These are phyloP conservation scores for Aplysia californica DNA, from an alignment of 1,140 invertebrate genomes.

Conservation along the genomic window DNA sequence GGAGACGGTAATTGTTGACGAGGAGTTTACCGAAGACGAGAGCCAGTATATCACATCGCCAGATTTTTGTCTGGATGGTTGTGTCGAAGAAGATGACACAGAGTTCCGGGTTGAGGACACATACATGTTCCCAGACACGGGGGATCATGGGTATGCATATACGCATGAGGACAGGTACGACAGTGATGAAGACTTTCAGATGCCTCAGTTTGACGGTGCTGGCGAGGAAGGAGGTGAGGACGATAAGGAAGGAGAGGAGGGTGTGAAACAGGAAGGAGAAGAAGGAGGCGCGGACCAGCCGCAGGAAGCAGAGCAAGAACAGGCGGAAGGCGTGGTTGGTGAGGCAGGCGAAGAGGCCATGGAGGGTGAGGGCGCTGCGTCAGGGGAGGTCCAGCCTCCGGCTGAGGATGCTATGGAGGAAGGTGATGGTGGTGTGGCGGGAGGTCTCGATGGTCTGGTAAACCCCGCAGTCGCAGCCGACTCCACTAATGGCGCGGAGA, in stretches of 20 bases:
- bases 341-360: not conserved
- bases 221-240: slow-evolving; percentile 19
- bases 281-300: not conserved
- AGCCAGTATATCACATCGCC: too few relatives aligned
- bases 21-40: too few relatives aligned
- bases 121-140: too few relatives aligned
- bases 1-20: too few relatives aligned
- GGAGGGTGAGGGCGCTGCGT: not conserved
- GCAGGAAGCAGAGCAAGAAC: not conserved
- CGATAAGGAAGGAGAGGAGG: slow-evolving; percentile 9
- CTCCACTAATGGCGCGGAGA: too few relatives aligned
- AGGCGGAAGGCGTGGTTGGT: not conserved
- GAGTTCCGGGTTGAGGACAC: too few relatives aligned
- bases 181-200: not conserved
- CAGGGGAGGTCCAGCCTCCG: not conserved
- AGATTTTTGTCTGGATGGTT: too few relatives aligned
- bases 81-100: too few relatives aligned
- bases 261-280: not conserved
- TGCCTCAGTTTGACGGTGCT: slow-evolving; percentile 22
- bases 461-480: too few relatives aligned
- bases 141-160: slow-evolving; percentile 6
- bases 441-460: slow-evolving; percentile 9
- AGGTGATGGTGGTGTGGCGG: not conserved
- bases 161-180: not conserved
- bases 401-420: slow-evolving; percentile 3